phyloP scores from a whole-genome alignment of 2,113 vertebrate species.

The Oreochromis niloticus region DNA sequence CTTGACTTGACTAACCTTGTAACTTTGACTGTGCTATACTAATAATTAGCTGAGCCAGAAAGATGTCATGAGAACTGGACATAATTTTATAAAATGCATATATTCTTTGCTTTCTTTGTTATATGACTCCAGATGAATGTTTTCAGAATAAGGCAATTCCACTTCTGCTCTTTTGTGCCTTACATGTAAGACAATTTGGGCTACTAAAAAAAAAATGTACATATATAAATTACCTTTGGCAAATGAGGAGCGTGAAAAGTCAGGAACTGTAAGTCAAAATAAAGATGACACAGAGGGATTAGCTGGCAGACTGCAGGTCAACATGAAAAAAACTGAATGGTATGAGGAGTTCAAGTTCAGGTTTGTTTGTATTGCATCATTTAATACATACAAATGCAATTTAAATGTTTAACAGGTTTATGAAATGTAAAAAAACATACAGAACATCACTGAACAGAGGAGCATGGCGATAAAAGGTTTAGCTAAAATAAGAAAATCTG shows the following conservation, averaged over 20 bases:
- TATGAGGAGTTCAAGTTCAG: background rate
- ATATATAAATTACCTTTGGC: background rate
- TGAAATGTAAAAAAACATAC: background rate
- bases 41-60: background rate
- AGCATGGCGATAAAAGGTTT: background rate
- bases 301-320: background rate
- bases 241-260: background rate
- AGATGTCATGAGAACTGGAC: background rate
- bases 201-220: background rate
- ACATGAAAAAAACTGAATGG: background rate
- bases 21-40: background rate
- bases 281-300: background rate
- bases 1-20: background rate
- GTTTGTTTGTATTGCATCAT: background rate
- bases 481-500: background rate
- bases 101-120: background rate
- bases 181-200: background rate
- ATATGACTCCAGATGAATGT: background rate
- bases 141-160: background rate
- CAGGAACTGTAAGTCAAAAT: background rate
- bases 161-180: background rate
- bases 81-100: background rate
- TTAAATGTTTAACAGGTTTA: background rate
- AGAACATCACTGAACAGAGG: background rate
- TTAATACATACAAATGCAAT: background rate